Percentiles rank a stretch among this genome's conserved stretches.
Conservation (phyloP, 2,888 invertebrate species). For the Apocheima hispidaria region DNA sequence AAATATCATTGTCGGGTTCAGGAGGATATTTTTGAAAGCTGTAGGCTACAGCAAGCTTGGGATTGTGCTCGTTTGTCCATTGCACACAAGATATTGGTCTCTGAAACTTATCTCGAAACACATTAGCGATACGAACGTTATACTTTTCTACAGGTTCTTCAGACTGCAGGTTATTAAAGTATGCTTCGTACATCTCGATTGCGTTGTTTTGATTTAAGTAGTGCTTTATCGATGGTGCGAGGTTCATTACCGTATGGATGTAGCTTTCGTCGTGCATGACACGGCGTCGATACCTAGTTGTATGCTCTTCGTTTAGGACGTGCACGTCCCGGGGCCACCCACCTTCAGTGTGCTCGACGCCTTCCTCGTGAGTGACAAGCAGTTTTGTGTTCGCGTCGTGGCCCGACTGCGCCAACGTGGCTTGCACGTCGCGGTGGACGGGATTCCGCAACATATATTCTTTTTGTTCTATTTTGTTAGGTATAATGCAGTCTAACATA, state of each 20-base stretch:
- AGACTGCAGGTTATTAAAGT: conserved; percentile 86
- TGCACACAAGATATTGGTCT: conserved; percentile 86
- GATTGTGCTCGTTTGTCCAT: conserved; percentile 89
- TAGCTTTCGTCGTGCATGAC: conserved; percentile 93
- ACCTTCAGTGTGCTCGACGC: conserved; percentile 92
- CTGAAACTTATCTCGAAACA: conserved; percentile 87
- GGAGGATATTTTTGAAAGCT: conserved; percentile 65
- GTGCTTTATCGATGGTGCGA: conserved; percentile 87
- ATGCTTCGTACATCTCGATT: conserved; percentile 92
- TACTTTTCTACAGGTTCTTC: conserved; percentile 85
- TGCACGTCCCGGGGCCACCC: conserved; percentile 94
- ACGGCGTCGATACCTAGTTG: conserved; percentile 90
- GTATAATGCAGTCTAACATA: conserved; percentile 71
- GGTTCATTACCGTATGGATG: conserved; percentile 86
- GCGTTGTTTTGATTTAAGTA: conserved; percentile 92
- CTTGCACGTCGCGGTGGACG: conserved; percentile 79
- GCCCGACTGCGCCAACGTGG: conserved; percentile 73
- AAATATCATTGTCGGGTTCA: conserved; percentile 41
- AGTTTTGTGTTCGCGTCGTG: conserved; percentile 87
- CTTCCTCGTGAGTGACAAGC: conserved; percentile 85
- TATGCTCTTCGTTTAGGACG: conserved; percentile 88
- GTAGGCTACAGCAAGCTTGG: conserved; percentile 89
- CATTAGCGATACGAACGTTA: conserved; percentile 87
- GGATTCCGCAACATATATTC: conserved; percentile 83
- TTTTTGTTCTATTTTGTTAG: conserved; percentile 70